Base-by-base conservation (phyloP, 2,113 vertebrate species). In the Actenoides hombroni region DNA sequence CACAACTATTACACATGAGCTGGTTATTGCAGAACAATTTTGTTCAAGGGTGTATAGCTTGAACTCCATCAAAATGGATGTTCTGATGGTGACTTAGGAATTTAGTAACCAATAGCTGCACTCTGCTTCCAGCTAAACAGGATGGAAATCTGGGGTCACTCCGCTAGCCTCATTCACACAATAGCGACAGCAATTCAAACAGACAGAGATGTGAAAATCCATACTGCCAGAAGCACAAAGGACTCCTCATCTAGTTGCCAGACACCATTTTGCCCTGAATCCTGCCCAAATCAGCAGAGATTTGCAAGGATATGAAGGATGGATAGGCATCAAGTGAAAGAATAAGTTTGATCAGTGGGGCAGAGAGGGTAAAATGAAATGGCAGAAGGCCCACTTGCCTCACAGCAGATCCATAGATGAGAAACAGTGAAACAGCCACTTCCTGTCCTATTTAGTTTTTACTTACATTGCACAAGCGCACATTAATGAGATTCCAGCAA, bases 31-130 rank as follows among this genome's bases (percentile, higher is more conserved):
- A 88, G 80, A 92, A 67, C 83, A 80, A 93, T 94, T 93, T 84
- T 71, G 88, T 88, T 70, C 91, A 44, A 88, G 88, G 76, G 75
- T 80, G n/a, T 40, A 13, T 12, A 49, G 86, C 83, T 86, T 74
- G 71, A 88, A 70, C 86, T 90, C 88, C 70, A 78, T 86, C 91
- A 95, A 94, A 96, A 94, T 84, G 80, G 83, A 88, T 94, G 86
- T 81, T 70, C 77, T 71, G 95, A 48, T 7, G 14, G 73, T 83
- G 86, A 78, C 42, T 90, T 71, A 78, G 49, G 95, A 88, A 81
- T 94, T 86, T 39, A 91, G 76, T 74, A 92, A 59, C 46, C 18
- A 25, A 24, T 71, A 76, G 64, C 90, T 92, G 75, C 57, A 6
- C 86, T 95, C 49, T 56, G 84, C 85, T 94, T 75, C 75, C 61